Evolutionary conservation across 2,797 vertebrate species (phyloP).

Genomic region (Diplodus puntazzo): DNA sequence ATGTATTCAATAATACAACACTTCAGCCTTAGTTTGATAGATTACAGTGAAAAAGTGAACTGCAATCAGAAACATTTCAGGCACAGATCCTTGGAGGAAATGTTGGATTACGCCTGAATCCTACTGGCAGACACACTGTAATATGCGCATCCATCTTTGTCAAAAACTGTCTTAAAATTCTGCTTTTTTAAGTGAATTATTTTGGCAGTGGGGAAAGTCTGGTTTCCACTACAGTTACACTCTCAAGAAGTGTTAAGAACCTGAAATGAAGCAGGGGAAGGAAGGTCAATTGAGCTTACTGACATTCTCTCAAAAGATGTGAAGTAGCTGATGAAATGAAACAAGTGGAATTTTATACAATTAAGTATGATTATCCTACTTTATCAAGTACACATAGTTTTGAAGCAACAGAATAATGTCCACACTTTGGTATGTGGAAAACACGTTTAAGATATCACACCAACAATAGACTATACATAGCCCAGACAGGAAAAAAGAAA

Average conservation of each 20-base stretch:
- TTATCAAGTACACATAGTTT: not conserved
- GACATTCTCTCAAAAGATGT: not conserved
- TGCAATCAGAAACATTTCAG: conserved; percentile 33
- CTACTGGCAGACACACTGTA: conserved; percentile 23
- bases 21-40: conserved; percentile 30
- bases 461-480: conserved; percentile 43
- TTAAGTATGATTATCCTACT: not conserved
- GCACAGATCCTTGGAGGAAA: conserved; percentile 17
- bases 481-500: conserved; percentile 38
- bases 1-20: conserved; percentile 34
- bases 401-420: not conserved
- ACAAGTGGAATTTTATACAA: not conserved
- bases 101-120: conserved; percentile 33
- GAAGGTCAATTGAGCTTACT: not conserved
- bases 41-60: conserved; percentile 37
- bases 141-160: conserved; percentile 32
- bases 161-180: conserved; percentile 19
- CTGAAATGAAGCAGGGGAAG: not conserved
- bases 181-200: not conserved
- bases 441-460: conserved; percentile 8
- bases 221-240: not conserved
- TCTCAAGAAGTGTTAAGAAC: not conserved
- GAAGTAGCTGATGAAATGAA: not conserved
- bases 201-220: not conserved
- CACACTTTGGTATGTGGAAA: conserved; percentile 17